These are phyloP conservation scores for Trachelus stipa DNA, from an alignment of 2,888 invertebrate genomes.

Conservation along the genomic window DNA sequence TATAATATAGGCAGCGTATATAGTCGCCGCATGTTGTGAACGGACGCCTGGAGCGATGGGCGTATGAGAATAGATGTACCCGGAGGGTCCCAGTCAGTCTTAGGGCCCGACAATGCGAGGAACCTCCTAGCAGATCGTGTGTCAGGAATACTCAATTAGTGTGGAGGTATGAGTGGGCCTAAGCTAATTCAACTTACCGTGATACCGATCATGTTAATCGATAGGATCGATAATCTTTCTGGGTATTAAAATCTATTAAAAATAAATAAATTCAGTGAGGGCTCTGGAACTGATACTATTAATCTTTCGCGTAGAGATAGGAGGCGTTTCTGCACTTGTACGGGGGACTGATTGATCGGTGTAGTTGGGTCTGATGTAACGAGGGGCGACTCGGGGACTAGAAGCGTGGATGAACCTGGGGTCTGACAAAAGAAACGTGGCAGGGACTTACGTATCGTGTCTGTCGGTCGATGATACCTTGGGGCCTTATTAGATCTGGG, in stretches of 20 bases:
- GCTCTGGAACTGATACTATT: background rate
- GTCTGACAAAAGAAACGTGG: background rate
- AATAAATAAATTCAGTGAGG: background rate
- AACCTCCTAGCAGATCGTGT: background rate
- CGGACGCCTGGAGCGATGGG: conserved; percentile 16
- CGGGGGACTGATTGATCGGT: background rate
- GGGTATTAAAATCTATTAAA: background rate
- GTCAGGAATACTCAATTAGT: background rate
- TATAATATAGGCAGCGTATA: background rate
- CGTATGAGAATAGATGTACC: conserved; percentile 13
- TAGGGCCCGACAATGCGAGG: conserved; percentile 10
- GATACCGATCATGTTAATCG: background rate
- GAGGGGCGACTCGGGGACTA: background rate
- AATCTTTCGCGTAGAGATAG: background rate
- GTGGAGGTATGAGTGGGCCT: background rate
- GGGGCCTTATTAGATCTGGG: no score
- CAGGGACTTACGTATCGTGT: no score
- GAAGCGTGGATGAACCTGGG: background rate
- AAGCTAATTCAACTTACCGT: background rate
- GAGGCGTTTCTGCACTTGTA: background rate
- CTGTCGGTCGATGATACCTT: no score
- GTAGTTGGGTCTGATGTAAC: background rate
- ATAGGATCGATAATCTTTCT: background rate
- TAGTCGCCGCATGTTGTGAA: background rate
- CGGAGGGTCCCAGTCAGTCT: conserved; percentile 6